Conservation (phyloP, 2,113 vertebrate genomes). For the Hoplias malabaricus region DNA sequence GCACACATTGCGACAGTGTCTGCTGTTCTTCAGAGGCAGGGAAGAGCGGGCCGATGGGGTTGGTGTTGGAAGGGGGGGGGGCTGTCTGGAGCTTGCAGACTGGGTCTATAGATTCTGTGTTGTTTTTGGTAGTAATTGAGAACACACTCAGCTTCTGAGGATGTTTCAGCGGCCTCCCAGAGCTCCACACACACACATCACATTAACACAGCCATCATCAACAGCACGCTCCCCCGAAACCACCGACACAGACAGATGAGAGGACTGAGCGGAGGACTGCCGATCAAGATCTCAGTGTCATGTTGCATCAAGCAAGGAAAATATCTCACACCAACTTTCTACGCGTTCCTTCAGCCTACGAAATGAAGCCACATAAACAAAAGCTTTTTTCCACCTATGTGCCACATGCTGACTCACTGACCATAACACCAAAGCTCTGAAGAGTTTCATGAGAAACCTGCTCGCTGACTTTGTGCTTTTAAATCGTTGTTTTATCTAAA, state of each 20-base stretch:
- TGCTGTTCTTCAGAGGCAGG: slow-evolving; percentile 27
- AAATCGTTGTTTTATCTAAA: no score
- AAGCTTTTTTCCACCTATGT: background rate
- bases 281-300: slow-evolving; percentile 61
- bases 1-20: slow-evolving; percentile 40
- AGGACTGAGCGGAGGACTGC: slow-evolving; percentile 50
- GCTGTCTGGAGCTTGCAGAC: slow-evolving; percentile 50
- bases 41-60: background rate
- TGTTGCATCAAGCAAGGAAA: slow-evolving; percentile 62
- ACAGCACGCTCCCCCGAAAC: slow-evolving; percentile 59
- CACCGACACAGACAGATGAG: slow-evolving; percentile 53
- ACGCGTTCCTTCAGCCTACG: slow-evolving; percentile 32
- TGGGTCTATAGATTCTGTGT: slow-evolving; percentile 33
- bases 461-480: no score
- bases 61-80: slow-evolving; percentile 17
- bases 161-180: slow-evolving; percentile 52
- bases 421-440: background rate
- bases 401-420: background rate
- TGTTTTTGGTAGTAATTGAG: slow-evolving; percentile 64
- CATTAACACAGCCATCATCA: slow-evolving; percentile 64
- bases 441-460: no score
- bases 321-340: slow-evolving; percentile 37
- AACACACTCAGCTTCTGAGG: slow-evolving; percentile 58
- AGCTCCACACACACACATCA: slow-evolving; percentile 67
- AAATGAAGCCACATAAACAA: background rate